Evolutionary conservation across 2,888 invertebrate species (phyloP).

Genomic region (Dolomedes plantarius): DNA sequence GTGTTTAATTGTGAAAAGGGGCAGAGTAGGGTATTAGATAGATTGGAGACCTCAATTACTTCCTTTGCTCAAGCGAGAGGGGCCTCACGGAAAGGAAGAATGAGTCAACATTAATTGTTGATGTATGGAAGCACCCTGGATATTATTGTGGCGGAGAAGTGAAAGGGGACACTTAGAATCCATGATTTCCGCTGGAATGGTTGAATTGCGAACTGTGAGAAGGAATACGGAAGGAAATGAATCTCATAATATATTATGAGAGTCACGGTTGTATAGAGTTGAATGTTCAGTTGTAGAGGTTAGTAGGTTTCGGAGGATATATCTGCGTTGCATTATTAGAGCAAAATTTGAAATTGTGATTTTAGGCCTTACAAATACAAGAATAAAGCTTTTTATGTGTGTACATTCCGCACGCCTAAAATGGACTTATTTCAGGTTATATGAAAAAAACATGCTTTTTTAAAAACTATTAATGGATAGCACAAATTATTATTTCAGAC

Average conservation of each 20-base stretch:
- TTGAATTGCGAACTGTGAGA: not conserved
- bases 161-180: constrained; percentile 3
- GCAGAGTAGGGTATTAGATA: constrained; percentile 19
- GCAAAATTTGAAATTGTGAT: too few species aligned
- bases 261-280: too few species aligned
- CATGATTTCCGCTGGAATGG: constrained; percentile 7
- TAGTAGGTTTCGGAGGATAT: too few species aligned
- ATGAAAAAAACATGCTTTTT: too few species aligned
- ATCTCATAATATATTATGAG: not conserved
- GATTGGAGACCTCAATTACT: constrained; percentile 48
- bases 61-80: constrained; percentile 12
- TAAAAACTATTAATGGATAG: too few species aligned
- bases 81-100: constrained; percentile 28
- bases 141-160: constrained; percentile 10
- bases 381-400: too few species aligned
- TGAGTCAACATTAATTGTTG: constrained; percentile 58
- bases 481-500: too few species aligned
- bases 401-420: too few species aligned
- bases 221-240: not conserved
- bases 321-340: too few species aligned
- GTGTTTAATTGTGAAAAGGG: constrained; percentile 37
- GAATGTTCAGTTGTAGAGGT: too few species aligned
- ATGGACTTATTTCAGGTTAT: too few species aligned
- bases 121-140: constrained; percentile 30
- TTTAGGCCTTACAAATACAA: too few species aligned